Conservation (phyloP, 2,113 vertebrate genomes). For the Sitta europaea region DNA sequence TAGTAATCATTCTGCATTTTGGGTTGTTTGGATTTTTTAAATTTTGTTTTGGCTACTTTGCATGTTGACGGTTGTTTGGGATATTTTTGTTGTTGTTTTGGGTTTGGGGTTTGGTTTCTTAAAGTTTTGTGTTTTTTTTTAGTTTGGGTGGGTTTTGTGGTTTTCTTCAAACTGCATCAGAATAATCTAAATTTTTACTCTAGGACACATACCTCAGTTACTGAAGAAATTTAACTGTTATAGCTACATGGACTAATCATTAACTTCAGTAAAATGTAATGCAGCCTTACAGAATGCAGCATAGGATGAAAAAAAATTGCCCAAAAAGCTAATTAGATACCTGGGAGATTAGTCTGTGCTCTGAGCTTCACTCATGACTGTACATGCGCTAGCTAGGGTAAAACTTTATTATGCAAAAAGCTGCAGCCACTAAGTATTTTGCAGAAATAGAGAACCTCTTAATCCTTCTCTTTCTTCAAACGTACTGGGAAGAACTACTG, state of each 20-base stretch:
- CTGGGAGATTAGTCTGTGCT: background rate
- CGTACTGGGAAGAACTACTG: background rate
- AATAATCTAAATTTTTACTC: background rate
- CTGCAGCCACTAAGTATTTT: background rate
- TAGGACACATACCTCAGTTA: background rate
- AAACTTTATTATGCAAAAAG: background rate
- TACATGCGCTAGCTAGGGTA: background rate
- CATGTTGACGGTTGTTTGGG: background rate
- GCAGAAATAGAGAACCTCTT: background rate
- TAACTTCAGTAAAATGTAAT: background rate
- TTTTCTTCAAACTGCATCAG: background rate
- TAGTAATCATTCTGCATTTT: background rate
- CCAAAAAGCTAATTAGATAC: background rate
- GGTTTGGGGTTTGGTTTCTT: background rate
- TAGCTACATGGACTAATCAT: background rate
- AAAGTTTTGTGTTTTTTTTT: background rate
- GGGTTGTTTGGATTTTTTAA: too few species aligned
- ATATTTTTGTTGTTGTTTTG: background rate
- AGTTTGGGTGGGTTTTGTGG: background rate
- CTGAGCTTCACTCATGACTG: background rate
- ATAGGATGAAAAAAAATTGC: background rate
- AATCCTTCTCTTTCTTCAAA: background rate
- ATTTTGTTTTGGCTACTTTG: background rate
- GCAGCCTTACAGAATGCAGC: background rate
- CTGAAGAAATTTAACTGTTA: background rate